phyloP scores from a whole-genome alignment of 2,888 invertebrate genomes.

The Parapristionchus giblindavisi region DNA sequence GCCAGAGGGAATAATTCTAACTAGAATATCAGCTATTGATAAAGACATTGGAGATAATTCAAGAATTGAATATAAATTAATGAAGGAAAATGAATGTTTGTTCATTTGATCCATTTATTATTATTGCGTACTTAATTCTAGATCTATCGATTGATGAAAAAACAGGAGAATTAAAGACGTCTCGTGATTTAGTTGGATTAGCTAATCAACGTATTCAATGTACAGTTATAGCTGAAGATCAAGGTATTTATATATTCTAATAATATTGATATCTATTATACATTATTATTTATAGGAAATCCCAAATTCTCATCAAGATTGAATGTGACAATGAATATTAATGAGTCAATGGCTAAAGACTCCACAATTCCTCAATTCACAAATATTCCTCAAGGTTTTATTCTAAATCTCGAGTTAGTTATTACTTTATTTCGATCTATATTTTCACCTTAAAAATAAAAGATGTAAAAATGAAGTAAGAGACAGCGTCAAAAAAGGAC shows the following conservation, averaged over 20 bases:
- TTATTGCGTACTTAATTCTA: background rate
- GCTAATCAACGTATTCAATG: background rate
- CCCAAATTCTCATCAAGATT: slow-evolving; percentile 1
- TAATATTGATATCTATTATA: background rate
- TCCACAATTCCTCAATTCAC: background rate
- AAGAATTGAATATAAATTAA: slow-evolving; percentile 5
- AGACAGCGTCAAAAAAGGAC: background rate
- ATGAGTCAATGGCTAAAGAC: background rate
- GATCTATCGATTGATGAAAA: slow-evolving; percentile 11
- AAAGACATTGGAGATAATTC: slow-evolving; percentile 20
- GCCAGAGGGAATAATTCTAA: background rate
- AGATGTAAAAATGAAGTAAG: background rate
- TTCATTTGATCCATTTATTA: background rate
- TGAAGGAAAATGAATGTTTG: background rate
- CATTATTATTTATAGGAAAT: background rate
- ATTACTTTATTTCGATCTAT: background rate
- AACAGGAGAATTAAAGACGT: background rate
- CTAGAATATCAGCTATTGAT: slow-evolving; percentile 1
- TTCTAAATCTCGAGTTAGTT: background rate
- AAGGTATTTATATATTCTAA: background rate
- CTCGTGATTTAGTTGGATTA: slow-evolving; percentile 15
- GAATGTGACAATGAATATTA: background rate
- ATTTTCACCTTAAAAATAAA: background rate
- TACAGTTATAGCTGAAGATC: slow-evolving; percentile 19
- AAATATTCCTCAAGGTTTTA: slow-evolving; percentile 4